Percentiles rank a stretch among this genome's conserved stretches.
Evolutionary conservation across 2,888 invertebrate genomes (phyloP).

Genomic region (Sinohyriopsis cumingii): DNA sequence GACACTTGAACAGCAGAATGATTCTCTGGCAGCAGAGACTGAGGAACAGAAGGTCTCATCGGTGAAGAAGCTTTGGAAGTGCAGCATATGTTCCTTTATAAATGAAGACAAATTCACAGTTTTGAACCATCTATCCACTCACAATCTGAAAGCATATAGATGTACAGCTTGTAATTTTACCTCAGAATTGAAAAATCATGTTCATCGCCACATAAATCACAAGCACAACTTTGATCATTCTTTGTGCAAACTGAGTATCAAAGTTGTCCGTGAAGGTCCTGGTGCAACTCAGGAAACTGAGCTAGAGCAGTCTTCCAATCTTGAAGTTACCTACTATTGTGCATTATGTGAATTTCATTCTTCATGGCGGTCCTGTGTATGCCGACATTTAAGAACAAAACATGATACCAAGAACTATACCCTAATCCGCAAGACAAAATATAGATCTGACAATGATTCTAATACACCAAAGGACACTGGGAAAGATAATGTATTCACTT

Average conservation of each 20-base stretch:
- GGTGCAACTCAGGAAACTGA: constrained; percentile 19
- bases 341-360: constrained; percentile 55
- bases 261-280: constrained; percentile 34
- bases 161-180: constrained; percentile 70
- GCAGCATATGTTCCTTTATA: constrained; percentile 88
- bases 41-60: constrained; percentile 12
- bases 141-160: constrained; percentile 58
- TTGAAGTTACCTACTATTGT: constrained; percentile 46
- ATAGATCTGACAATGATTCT: too few relatives aligned
- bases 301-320: neutral
- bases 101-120: constrained; percentile 58
- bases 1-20: neutral
- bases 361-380: constrained; percentile 47
- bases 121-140: constrained; percentile 58
- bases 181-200: constrained; percentile 70
- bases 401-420: constrained; percentile 55
- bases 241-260: constrained; percentile 47
- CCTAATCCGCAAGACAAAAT: neutral
- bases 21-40: constrained; percentile 1
- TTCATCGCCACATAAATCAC: constrained; percentile 66
- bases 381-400: constrained; percentile 51
- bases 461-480: too few relatives aligned
- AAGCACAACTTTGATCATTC: constrained; percentile 51
- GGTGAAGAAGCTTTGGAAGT: constrained; percentile 78
- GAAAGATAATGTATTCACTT: too few relatives aligned